Evolutionary conservation across 1,140 invertebrate species (phyloP), one percentile per base, ranked within the genome.

Genomic region (Hestina assimilis): DNA sequence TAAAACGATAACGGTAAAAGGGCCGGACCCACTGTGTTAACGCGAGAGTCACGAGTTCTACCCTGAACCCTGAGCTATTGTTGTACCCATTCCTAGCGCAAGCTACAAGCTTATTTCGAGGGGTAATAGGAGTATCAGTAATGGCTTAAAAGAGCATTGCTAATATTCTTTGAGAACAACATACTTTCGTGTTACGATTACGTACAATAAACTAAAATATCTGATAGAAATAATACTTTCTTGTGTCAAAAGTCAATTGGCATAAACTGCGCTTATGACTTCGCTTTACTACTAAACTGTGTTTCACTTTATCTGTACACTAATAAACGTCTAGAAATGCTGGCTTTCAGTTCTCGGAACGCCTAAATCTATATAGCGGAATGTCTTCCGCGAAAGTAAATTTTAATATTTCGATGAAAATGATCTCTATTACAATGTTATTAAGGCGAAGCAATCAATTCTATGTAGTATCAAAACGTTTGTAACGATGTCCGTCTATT

Each of bases 351-450:
- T 83, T 83, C 80, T 61, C 23, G 43, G 78, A 83, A 81, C 59
- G 63, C 72, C 69, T 79, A 78, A 76, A 79, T 80, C 66, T 67
- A 78, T 52, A 28, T 45, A 31, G 40, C 51, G 70, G 67, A 73
- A 79, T 72, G 74, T 77, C 78, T 80, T 80, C 72, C 76, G 74
- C 67, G 69, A 69, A 75, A 74, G 63, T 66, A 47, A 20, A 60
- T 26, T 55, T 12, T 47, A 33, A 31, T 46, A 51, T 40, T 26
- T 12, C 28, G 24, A 20, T n/a, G n/a, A 78, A 69, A 57, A 64
- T 63, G 29, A 62, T 50, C 63, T 40, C 62, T 79, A 75, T 60
- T 53, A 14, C 6, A 7, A 23, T 19, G n/a, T 0, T 1, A 6
- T 15, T 61, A 64, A 43, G 61, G 51, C 42, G 12, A 29, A 42